Evolutionary conservation across 2,888 invertebrate species (phyloP), one percentile per base, ranked within the genome.

Genomic region (Oligia strigilis): DNA sequence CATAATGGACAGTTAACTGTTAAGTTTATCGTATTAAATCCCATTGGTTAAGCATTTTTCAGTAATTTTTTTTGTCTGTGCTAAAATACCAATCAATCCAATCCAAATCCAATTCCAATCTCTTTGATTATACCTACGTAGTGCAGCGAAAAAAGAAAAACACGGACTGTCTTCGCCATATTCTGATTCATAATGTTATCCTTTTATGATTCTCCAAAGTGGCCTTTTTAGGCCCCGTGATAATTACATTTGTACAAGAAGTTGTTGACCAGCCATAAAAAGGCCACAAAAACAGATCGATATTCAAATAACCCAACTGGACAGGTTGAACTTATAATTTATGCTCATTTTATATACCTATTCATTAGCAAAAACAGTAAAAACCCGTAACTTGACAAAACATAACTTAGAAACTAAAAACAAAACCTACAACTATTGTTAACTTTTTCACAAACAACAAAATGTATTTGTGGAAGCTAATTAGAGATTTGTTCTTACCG

Each of bases 401-500:
- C 55, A 58, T 49, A 69, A 60, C 49, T 36, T 40, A 49, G 6
- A 46, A 67, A 67, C 11, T 46, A 46, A n/a, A 58, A 58, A 58
- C 11, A 58, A 58, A 60, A 60, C 58, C 11, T 52, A 66, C 8
- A 40, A 67, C 40, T 60, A 73, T 66, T 78, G 49, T 80, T 67
- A 19, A 75, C 49, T 76, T 81, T 75, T 73, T 77, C 72, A 40
- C 36, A 74, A 73, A 40, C n/a, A n/a, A 62, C 19, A 73, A 72
- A 52, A 69, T 72, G 23, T 46, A 60, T 75, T 36, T 36, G 40
- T 52, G 52, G 23, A 64, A 72, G 36, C 52, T 80, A 88, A 88
- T 87, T 81, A 81, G 83, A 83, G 46, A 77, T 73, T 29, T 87
- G 83, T 86, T 88, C 75, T 84, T 81, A 86, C 62, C 4, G 19